Evolutionary conservation across 1,140 invertebrate species (phyloP).

Genomic region (Ladona fulva): DNA sequence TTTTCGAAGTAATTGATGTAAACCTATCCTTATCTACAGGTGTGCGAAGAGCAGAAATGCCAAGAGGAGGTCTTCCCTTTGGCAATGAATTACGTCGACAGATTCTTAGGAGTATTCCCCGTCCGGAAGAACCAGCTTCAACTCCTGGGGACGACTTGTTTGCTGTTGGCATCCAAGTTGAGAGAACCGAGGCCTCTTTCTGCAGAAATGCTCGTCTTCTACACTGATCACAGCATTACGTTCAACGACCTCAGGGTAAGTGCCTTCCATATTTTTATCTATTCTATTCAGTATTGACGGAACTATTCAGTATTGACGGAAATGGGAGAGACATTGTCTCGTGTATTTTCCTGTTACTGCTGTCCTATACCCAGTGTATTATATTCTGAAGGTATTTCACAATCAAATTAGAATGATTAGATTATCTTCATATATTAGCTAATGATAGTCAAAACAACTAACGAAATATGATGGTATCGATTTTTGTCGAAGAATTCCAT

Average conservation of each 20-base stretch:
- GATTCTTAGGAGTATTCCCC: constrained; percentile 73
- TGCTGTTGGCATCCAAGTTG: constrained; percentile 85
- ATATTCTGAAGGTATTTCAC: no score
- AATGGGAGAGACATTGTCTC: no score
- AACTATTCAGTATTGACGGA: no score
- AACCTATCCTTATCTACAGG: constrained; percentile 49
- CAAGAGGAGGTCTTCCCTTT: constrained; percentile 86
- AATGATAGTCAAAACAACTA: no score
- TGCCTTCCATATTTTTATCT: constrained; percentile 29
- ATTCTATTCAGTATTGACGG: no score
- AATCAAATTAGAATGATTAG: no score
- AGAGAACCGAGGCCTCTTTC: constrained; percentile 70
- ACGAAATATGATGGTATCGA: no score
- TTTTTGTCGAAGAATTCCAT: no score
- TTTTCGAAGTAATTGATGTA: neutral
- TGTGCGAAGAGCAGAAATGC: constrained; percentile 83
- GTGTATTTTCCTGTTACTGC: no score
- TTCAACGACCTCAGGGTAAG: constrained; percentile 76
- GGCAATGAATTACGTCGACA: constrained; percentile 85
- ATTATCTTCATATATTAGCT: no score
- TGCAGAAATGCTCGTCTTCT: constrained; percentile 73
- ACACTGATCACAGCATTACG: constrained; percentile 85
- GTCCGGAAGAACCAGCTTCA: constrained; percentile 77
- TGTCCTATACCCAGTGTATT: no score
- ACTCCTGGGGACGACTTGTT: constrained; percentile 76